Conservation (phyloP, 1,140 invertebrate genomes). For the Diorhabda sublineata region DNA sequence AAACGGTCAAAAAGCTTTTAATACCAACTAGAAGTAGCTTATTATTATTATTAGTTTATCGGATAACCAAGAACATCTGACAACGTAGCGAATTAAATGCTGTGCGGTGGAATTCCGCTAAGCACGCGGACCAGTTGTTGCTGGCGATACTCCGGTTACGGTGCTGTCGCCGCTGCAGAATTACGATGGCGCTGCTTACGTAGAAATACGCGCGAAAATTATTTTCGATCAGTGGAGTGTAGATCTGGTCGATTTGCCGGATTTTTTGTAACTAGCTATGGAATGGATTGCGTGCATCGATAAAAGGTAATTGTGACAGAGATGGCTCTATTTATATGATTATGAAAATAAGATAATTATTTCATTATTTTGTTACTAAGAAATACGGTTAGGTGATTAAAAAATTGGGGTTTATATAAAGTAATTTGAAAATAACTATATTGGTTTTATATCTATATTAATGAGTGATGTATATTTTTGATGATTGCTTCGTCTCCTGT, state of each 20-base stretch:
- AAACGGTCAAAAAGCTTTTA: too few species aligned
- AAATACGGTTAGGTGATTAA: too few species aligned
- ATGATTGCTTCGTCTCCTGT: too few species aligned
- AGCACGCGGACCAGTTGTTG: background rate
- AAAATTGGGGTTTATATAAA: too few species aligned
- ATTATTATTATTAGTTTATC: background rate
- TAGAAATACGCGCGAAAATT: conserved; percentile 4
- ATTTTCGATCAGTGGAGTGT: background rate
- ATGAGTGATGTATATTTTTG: too few species aligned
- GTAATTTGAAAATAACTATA: too few species aligned
- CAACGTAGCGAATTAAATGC: background rate
- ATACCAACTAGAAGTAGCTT: background rate
- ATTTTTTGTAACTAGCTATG: conserved; percentile 4
- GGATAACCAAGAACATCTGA: background rate
- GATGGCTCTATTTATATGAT: too few species aligned
- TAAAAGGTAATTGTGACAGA: conserved; percentile 11
- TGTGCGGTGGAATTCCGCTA: background rate
- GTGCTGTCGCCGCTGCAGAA: background rate
- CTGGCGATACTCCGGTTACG: background rate
- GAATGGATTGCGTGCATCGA: conserved; percentile 22
- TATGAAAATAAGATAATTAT: too few species aligned
- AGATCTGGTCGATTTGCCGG: background rate
- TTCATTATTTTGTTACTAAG: too few species aligned
- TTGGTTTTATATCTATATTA: too few species aligned
- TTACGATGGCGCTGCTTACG: background rate